These are phyloP conservation scores for Vulpes ferrilata DNA, from an alignment of 2,113 vertebrate genomes.

Conservation along the genomic window DNA sequence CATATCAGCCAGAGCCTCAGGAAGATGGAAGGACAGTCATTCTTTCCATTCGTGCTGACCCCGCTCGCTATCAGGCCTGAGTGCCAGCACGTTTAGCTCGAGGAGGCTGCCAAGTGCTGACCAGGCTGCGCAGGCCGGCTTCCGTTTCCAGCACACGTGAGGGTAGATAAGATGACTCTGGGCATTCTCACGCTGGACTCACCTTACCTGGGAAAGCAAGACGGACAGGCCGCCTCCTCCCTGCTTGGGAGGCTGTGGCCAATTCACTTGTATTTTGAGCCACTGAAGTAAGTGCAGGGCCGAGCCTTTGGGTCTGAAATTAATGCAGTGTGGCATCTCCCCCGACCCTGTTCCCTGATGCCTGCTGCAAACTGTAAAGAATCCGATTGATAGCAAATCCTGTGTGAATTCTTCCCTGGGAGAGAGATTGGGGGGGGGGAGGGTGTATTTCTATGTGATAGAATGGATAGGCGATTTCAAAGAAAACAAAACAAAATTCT, in stretches of 20 bases:
- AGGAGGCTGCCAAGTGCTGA: constrained; percentile 41
- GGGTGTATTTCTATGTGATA: background rate
- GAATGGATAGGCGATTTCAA: background rate
- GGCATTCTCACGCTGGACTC: background rate
- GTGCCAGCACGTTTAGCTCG: constrained; percentile 37
- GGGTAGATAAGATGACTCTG: background rate
- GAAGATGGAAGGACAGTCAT: constrained; percentile 80
- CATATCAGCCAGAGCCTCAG: constrained; percentile 74
- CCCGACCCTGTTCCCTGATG: background rate
- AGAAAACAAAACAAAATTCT: background rate
- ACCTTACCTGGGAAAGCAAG: background rate
- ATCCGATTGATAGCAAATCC: background rate
- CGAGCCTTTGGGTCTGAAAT: background rate
- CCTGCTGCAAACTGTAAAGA: background rate
- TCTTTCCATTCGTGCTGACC: constrained; percentile 77
- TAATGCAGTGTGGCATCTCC: background rate
- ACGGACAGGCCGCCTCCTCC: background rate
- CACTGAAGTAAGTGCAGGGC: fast-evolving
- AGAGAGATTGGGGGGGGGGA: background rate
- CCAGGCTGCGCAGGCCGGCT: background rate
- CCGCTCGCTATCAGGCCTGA: constrained; percentile 37
- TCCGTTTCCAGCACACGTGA: background rate
- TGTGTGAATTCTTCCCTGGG: background rate
- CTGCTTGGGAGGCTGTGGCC: background rate
- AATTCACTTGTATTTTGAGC: background rate